Evolutionary conservation across 2,797 vertebrate genomes (phyloP).

Genomic region (Falco novaeseelandiae): DNA sequence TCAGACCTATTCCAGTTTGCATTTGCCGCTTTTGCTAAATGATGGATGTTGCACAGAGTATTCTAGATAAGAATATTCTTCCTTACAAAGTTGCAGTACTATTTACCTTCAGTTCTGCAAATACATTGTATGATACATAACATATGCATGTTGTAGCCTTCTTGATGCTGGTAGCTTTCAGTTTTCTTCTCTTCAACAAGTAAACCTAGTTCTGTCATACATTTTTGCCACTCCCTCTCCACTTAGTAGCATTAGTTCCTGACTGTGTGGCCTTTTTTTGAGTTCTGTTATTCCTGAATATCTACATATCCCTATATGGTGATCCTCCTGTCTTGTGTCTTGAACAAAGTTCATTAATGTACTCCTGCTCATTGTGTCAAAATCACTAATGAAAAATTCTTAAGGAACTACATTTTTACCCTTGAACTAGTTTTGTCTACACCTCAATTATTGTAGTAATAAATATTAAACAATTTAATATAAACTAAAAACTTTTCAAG

Average conservation of each 20-base stretch:
- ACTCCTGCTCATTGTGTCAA: background rate
- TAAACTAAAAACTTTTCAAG: background rate
- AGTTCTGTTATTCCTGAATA: background rate
- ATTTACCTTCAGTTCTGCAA: background rate
- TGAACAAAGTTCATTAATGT: background rate
- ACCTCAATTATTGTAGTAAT: background rate
- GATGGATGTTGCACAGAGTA: background rate
- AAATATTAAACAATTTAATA: background rate
- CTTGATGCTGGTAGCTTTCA: background rate
- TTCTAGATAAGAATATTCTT: background rate
- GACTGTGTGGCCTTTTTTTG: background rate
- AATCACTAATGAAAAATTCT: background rate
- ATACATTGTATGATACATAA: background rate
- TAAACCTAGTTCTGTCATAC: background rate
- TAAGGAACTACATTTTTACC: background rate
- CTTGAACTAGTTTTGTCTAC: background rate
- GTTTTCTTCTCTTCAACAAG: background rate
- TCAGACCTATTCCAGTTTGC: background rate
- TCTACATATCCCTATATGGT: fast-evolving
- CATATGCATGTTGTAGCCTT: background rate
- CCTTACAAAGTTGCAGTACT: background rate
- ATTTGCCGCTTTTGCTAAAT: background rate
- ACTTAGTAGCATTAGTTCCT: background rate
- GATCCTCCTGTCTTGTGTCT: background rate
- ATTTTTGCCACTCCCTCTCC: background rate